Base-by-base conservation (phyloP, 2,888 invertebrate genomes). In the Papilio elwesi region DNA sequence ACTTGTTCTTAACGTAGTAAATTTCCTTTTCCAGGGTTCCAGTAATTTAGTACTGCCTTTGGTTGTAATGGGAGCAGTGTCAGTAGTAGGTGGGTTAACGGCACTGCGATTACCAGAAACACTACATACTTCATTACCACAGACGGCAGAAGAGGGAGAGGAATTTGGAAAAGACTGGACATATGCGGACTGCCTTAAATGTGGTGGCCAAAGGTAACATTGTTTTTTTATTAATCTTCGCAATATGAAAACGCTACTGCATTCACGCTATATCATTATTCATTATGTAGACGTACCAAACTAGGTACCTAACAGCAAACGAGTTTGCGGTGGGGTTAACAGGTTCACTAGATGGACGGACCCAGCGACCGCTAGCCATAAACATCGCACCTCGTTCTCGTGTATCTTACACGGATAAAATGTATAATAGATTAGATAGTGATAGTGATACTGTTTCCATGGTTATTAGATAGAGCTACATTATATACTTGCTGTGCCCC, bases 101-200 rank as follows among this genome's bases (percentile, higher is more conserved):
- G 97, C 97, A 0, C 92, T 98, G 8, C 94, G 98, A 26, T 87
- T 98, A 76, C 98, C 98, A 0, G 98, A 98, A 92, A 98, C 98
- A 0, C 89, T 98, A 49, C 97, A 98, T 84, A 95, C 97, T 80
- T 95, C 96, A 5, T 86, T 98, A 76, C 98, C 98, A 0, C 97
- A 98, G 88, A 98, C 97, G 0, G 95, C 97, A 9, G 97, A 97
- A 85, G 98, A 98, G 85, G 98, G 98, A 2, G 98, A 98, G 86
- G 95, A 96, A 80, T 97, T 98, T 83, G 98, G 97, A 49, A 97
- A 97, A 87, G 95, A 97, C 81, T 98, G 97, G 96, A 95, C 95
- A 0, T 94, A 96, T 76, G 94, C 95, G 49, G 97, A 97, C 85
- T 98, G 97, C 81, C 90, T 96, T 74, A 93, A 95, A 71, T 97